Conservation (phyloP, 2,888 invertebrate genomes). For the Therioaphis trifolii region DNA sequence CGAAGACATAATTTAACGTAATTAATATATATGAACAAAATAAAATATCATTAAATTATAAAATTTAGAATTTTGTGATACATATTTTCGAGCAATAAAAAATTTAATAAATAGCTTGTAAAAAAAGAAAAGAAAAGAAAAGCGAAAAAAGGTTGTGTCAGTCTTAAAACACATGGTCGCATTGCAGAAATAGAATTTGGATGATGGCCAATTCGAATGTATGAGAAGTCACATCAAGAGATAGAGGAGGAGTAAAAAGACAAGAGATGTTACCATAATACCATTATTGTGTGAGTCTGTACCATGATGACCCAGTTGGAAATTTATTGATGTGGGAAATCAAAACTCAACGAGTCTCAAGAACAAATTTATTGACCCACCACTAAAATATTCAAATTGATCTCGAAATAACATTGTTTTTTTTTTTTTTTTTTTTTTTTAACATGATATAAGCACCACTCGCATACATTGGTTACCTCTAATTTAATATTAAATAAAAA, state of each 20-base stretch:
- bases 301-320: slow-evolving; percentile 41
- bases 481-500: too few relatives aligned
- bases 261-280: slow-evolving; percentile 45
- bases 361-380: slow-evolving; percentile 16
- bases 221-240: slow-evolving; percentile 15
- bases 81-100: slow-evolving; percentile 13
- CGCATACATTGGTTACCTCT: too few relatives aligned
- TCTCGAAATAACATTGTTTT: neutral
- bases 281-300: slow-evolving; percentile 21
- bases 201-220: slow-evolving; percentile 1
- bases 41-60: slow-evolving; percentile 14
- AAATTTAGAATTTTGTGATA: neutral
- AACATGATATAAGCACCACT: too few relatives aligned
- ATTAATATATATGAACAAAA: neutral
- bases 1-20: neutral
- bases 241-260: slow-evolving; percentile 22
- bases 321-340: slow-evolving; percentile 32
- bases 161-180: slow-evolving; percentile 46
- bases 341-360: neutral
- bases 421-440: too few relatives aligned
- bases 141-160: slow-evolving; percentile 52
- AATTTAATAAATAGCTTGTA: slow-evolving; percentile 42
- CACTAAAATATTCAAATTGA: neutral
- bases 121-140: neutral
- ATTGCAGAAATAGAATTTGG: slow-evolving; percentile 59